Conservation (phyloP, 1,140 invertebrate genomes). For the Parapsyche elsis region DNA sequence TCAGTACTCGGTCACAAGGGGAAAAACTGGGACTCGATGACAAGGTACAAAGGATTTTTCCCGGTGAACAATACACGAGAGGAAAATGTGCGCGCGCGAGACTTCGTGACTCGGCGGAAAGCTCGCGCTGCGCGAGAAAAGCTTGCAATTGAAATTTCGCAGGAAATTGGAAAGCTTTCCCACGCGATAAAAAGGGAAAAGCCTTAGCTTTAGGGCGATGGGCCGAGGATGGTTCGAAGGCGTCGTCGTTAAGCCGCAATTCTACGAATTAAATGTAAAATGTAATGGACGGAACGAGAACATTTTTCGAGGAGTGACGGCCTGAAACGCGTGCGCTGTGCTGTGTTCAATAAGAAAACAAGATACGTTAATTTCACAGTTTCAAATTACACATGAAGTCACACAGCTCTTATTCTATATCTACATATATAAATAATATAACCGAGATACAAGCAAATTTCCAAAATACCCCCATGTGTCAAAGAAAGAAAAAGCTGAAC, state of each 20-base stretch:
- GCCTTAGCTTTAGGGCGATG: background rate
- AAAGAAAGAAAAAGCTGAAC: too few relatives aligned
- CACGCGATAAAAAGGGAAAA: slow-evolving; percentile 23
- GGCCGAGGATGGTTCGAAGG: background rate
- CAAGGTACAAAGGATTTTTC: slow-evolving; percentile 8
- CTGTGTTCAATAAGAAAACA: too few relatives aligned
- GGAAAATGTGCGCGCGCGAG: slow-evolving; percentile 10
- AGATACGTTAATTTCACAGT: too few relatives aligned
- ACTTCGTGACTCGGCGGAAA: slow-evolving; percentile 34
- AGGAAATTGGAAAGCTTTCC: slow-evolving; percentile 36
- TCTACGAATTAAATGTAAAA: background rate
- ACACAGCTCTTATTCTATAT: too few relatives aligned
- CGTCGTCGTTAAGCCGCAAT: background rate
- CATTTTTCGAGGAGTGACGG: too few relatives aligned
- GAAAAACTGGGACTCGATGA: too few relatives aligned
- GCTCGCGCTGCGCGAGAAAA: background rate
- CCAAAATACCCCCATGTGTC: too few relatives aligned
- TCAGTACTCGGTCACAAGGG: background rate
- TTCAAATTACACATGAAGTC: too few relatives aligned
- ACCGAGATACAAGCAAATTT: too few relatives aligned
- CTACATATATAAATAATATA: too few relatives aligned
- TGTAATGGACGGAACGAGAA: too few relatives aligned
- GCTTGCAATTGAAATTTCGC: slow-evolving; percentile 28
- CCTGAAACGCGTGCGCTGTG: too few relatives aligned
- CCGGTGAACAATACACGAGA: slow-evolving; percentile 19